Conservation (phyloP, 2,888 invertebrate species). For the Sesia apiformis region DNA sequence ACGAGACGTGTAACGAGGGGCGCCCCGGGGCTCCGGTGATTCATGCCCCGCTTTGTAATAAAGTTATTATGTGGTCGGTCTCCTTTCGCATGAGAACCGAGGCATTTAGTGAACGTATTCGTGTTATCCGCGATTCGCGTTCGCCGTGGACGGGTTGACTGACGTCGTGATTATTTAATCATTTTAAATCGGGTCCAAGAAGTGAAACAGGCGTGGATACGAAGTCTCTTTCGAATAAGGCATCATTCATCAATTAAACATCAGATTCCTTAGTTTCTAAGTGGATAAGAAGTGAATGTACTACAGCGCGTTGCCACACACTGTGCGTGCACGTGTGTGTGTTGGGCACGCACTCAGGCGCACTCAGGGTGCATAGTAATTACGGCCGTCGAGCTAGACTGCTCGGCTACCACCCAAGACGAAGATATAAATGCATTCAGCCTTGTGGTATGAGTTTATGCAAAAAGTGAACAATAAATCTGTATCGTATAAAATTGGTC, state of each 20-base stretch:
- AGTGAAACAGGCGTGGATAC: conserved; percentile 4
- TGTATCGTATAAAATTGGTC: neutral
- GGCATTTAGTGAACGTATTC: conserved; percentile 7
- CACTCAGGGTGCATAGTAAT: conserved; percentile 29
- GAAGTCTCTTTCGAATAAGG: conserved; percentile 7
- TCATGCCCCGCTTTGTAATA: conserved; percentile 25
- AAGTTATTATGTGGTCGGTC: conserved; percentile 25
- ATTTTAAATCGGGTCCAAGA: neutral
- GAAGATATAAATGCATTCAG: neutral
- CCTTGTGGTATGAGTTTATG: neutral
- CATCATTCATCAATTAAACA: conserved; percentile 15
- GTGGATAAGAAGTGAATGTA: conserved; percentile 17
- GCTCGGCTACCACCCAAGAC: conserved; percentile 11
- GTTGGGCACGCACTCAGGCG: conserved; percentile 19
- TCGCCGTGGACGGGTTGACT: too few species aligned
- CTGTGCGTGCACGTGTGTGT: conserved; percentile 8
- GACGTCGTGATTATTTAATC: too few species aligned
- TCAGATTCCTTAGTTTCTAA: conserved; percentile 6
- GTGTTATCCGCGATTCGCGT: neutral
- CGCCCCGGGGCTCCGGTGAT: conserved; percentile 25
- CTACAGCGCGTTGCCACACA: conserved; percentile 4
- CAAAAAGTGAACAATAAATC: neutral
- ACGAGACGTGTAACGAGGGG: conserved; percentile 25
- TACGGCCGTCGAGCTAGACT: conserved; percentile 11
- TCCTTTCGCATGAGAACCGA: conserved; percentile 25